Evolutionary conservation across 2,113 vertebrate genomes (phyloP).

Genomic region (Mustelus asterias): DNA sequence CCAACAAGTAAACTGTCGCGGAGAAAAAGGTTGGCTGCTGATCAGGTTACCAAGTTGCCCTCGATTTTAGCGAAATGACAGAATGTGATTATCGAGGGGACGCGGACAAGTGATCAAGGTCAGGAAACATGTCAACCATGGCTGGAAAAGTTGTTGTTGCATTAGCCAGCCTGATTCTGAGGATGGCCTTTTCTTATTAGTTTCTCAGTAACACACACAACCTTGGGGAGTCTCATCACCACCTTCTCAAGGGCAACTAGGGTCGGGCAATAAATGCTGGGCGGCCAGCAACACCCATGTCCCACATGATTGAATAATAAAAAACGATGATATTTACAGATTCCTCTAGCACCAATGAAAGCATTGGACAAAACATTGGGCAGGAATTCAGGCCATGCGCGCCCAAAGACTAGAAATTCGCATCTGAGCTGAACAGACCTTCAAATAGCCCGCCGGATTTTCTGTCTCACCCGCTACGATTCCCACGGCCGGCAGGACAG

Average conservation of each 20-base stretch:
- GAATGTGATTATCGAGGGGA: background rate
- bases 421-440: too few species aligned
- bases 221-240: too few species aligned
- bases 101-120: background rate
- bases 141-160: background rate
- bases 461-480: too few species aligned
- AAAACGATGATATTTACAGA: too few species aligned
- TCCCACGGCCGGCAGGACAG: too few species aligned
- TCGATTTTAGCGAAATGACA: background rate
- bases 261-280: too few species aligned
- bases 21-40: background rate
- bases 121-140: background rate
- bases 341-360: background rate
- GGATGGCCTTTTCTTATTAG: background rate
- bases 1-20: background rate
- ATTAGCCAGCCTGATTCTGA: background rate
- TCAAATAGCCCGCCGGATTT: too few species aligned
- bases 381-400: too few species aligned
- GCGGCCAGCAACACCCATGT: too few species aligned
- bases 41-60: background rate
- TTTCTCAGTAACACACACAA: background rate
- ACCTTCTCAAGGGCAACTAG: too few species aligned
- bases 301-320: too few species aligned
- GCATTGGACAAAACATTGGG: background rate
- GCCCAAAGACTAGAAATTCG: too few species aligned